These are phyloP conservation scores for Calidris pugnax DNA, from an alignment of 2,113 vertebrate genomes.

Conservation along the genomic window DNA sequence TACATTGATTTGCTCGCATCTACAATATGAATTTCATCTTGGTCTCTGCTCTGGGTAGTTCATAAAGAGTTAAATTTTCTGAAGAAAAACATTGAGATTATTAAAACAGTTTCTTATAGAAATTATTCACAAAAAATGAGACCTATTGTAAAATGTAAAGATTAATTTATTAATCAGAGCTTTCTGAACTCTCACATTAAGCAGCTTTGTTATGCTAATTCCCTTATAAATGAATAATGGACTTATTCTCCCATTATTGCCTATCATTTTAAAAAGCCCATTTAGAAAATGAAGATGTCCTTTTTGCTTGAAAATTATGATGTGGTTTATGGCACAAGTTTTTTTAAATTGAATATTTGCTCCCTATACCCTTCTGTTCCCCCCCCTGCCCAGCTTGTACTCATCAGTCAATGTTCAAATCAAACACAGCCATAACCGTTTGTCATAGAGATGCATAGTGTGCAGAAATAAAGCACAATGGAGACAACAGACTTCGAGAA, in stretches of 20 bases:
- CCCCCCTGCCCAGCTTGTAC: background rate
- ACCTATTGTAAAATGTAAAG: slow-evolving; percentile 71
- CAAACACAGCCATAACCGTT: background rate
- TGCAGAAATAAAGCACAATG: background rate
- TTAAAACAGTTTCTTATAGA: slow-evolving; percentile 47
- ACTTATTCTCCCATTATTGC: slow-evolving; percentile 75
- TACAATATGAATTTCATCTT: background rate
- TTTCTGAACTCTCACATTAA: slow-evolving; percentile 76
- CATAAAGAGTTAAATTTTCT: slow-evolving; percentile 62
- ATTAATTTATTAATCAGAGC: slow-evolving; percentile 81
- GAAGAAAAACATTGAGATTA: background rate
- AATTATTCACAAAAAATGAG: slow-evolving; percentile 64
- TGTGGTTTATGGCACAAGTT: slow-evolving; percentile 34
- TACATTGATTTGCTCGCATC: background rate
- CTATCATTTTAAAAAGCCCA: slow-evolving; percentile 73
- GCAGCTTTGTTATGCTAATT: slow-evolving; percentile 80
- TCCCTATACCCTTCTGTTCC: slow-evolving; percentile 20
- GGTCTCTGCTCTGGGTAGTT: background rate
- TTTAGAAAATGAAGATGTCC: slow-evolving; percentile 76
- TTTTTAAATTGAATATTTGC: slow-evolving; percentile 57
- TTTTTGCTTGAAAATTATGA: slow-evolving; percentile 68
- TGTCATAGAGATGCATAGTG: background rate
- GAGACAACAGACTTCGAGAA: background rate
- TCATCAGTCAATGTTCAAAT: slow-evolving; percentile 18
- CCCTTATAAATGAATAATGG: slow-evolving; percentile 76